Conservation (phyloP, 1,140 invertebrate genomes). For the Oryctes rhinoceros region DNA sequence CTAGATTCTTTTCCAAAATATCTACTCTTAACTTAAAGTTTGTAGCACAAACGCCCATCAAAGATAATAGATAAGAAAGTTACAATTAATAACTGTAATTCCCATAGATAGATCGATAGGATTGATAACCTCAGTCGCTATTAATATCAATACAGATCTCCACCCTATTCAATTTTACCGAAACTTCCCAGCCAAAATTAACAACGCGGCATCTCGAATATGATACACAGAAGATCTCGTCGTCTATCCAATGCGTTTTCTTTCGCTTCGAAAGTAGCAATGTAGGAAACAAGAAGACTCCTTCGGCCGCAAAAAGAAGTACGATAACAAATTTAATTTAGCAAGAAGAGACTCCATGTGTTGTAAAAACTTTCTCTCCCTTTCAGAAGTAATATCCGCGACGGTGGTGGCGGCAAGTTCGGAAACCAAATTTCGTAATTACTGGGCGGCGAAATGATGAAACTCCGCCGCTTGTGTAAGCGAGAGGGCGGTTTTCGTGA, state of each 20-base stretch:
- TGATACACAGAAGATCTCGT: background rate
- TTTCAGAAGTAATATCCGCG: slow-evolving; percentile 30
- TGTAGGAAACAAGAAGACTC: background rate
- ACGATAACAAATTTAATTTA: slow-evolving; percentile 36
- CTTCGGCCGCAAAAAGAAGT: slow-evolving; percentile 6
- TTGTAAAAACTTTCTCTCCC: slow-evolving; percentile 36
- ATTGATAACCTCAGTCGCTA: no score
- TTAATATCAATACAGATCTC: no score
- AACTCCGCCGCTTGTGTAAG: background rate
- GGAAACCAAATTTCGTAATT: slow-evolving; percentile 33
- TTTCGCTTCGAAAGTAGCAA: background rate
- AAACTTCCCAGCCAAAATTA: background rate
- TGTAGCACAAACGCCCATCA: no score
- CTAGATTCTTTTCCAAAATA: no score
- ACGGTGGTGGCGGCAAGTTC: slow-evolving; percentile 13
- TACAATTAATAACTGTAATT: no score
- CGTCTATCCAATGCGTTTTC: background rate
- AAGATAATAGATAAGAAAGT: no score
- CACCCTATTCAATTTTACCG: background rate
- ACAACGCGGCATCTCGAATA: background rate
- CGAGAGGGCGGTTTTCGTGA: background rate
- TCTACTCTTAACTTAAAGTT: no score
- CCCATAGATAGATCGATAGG: no score
- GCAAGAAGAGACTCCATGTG: slow-evolving; percentile 29
- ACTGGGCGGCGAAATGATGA: slow-evolving; percentile 30